Percentiles rank a stretch among this genome's conserved stretches.
phyloP scores from a whole-genome alignment of 1,140 invertebrate genomes.

The Trypoxylus dichotomus region DNA sequence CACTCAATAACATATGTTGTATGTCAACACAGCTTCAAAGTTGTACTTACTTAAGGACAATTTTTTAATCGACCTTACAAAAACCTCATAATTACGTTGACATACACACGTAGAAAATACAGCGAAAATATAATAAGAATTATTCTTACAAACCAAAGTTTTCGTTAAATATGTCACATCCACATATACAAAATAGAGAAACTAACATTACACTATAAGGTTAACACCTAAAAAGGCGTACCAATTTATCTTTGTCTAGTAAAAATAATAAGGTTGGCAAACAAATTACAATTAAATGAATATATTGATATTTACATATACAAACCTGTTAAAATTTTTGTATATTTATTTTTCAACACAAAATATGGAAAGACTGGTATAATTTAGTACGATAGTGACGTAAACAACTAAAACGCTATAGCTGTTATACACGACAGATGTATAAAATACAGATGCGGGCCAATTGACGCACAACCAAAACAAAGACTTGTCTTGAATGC shows the following conservation, averaged over 20 bases:
- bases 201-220: background rate
- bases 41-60: slow-evolving; percentile 2
- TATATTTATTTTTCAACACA: background rate
- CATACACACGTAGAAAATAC: background rate
- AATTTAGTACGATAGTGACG: slow-evolving; percentile 19
- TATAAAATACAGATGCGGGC: slow-evolving; percentile 25
- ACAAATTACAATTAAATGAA: background rate
- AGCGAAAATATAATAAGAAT: background rate
- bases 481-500: slow-evolving; percentile 13
- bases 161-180: slow-evolving; percentile 21
- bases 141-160: background rate
- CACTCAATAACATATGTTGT: background rate
- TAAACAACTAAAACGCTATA: slow-evolving; percentile 18
- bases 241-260: background rate
- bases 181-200: slow-evolving; percentile 1
- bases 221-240: background rate
- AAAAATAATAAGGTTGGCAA: background rate
- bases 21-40: background rate
- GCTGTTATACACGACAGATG: slow-evolving; percentile 22
- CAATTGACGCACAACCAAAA: slow-evolving; percentile 28
- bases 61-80: slow-evolving; percentile 8
- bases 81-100: slow-evolving; percentile 5
- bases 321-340: slow-evolving; percentile 13
- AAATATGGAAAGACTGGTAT: slow-evolving; percentile 8
- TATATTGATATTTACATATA: background rate